Base-by-base conservation (phyloP, 2,888 invertebrate species). In the Volucella zonaria region DNA sequence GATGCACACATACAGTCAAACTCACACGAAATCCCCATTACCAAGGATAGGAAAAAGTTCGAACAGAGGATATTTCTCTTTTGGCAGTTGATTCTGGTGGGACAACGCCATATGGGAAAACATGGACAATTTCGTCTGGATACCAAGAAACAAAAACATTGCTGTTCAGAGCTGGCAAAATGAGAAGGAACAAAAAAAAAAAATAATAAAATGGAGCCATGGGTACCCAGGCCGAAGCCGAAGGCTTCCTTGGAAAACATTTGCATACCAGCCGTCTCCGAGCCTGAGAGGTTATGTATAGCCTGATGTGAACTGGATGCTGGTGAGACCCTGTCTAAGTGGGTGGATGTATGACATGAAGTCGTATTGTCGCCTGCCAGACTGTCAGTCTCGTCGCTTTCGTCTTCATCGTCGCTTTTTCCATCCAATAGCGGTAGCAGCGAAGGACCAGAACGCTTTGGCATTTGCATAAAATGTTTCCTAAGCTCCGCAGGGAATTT, bases 51-150 rank as follows among this genome's bases (percentile, higher is more conserved):
- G 75, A 67, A 80, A 75, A 83, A 83, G 79, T 83, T 80, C 75
- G 78, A 78, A 82, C 75, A 64, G 74, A 74, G 79, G 79, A 71
- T 79, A 83, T 83, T 79, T 80, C 79, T 79, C 83, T 83, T 83
- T 83, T 83, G 83, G 83, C 83, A 83, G 83, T 83, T 79, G 83
- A 83, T 83, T 83, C 79, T 83, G 83, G 79, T 83, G 83, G 83
- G 83, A 83, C 83, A 79, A 79, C 75, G 71, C 79, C 83, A 83
- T 83, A 83, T 83, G 83, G 83, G 83, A 83, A 80, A 83, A 83
- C 83, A 83, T 83, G 83, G 83, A 83, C 83, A 83, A 79, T 83
- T 83, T 83, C 83, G 83, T 83, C 83, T 79, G 79, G 31, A 61
- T 80, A 67, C 67, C 71, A 75, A 83, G 83, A 83, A 83, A 83